Base-by-base conservation (phyloP, 2,797 vertebrate genomes). In the Kryptopterus vitreolus region DNA sequence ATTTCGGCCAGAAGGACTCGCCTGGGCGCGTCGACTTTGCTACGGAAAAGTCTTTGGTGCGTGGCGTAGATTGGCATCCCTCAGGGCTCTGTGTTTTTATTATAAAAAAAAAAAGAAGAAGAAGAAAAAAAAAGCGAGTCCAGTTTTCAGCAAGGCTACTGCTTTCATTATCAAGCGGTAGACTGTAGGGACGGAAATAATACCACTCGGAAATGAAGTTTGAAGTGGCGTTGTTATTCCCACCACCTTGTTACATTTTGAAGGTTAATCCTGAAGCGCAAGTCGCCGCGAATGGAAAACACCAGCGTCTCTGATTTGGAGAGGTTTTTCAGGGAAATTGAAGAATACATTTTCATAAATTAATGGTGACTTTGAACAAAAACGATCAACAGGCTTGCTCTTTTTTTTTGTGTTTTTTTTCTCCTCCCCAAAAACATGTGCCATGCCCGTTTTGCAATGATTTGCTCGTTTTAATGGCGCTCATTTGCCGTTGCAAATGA, bases 251-350 rank as follows among this genome's bases (percentile, higher is more conserved):
- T 85, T 87, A 86, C 83, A 86, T 85, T 89, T 88, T 84, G 91
- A 91, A 92, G 93, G 92, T 94, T 92, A 91, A 93, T 93, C 89
- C 85, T 85, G 88, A 91, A 86, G 88, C 82, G 74, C 81, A 87
- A 88, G 82, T 79, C 73, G 11, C 53, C 81, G 85, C 84, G 85
- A 86, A 88, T 76, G 50, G 48, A 84, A 83, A 74, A 77, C 68
- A 78, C 70, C 48, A 58, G 69, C 55, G 31, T 85, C 76, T 68
- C 53, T 46, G 84, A 86, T 87, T 89, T 82, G 1, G 82, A 84
- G 87, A 89, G 79, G 83, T 43, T 78, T 91, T 89, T 89, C 84
- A 84, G 85, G 66, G 65, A 85, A 85, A 84, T 85, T 58, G 85
- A 83, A 87, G 84, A 79, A 86, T 79, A 85, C 81, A 88, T 90